These are phyloP conservation scores for Diuraphis noxia DNA, from an alignment of 1,140 invertebrate genomes.

Conservation along the genomic window DNA sequence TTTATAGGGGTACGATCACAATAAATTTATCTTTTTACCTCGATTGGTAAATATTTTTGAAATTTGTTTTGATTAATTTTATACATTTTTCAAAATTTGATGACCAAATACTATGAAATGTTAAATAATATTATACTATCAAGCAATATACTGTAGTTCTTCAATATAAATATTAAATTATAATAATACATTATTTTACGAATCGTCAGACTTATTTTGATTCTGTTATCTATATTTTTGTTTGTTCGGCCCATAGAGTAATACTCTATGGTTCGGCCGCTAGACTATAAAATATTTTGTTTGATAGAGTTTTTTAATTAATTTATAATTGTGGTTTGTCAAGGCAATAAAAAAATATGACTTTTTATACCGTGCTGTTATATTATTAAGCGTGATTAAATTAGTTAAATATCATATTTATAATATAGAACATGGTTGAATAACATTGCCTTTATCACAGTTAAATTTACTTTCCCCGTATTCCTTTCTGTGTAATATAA, in stretches of 20 bases:
- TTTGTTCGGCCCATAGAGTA: not conserved
- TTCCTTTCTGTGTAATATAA: not conserved
- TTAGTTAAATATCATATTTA: not conserved
- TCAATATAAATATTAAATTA: not conserved
- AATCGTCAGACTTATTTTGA: not conserved
- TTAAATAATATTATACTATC: not conserved
- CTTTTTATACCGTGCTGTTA: not conserved
- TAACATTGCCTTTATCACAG: not conserved
- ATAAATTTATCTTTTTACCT: not conserved
- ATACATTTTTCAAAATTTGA: not conserved
- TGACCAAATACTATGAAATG: not conserved
- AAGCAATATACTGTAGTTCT: not conserved
- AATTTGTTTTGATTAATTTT: not conserved
- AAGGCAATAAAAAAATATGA: not conserved
- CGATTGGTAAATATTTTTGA: not conserved
- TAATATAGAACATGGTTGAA: not conserved
- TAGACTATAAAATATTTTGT: constrained; percentile 7
- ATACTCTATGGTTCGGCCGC: not conserved
- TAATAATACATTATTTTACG: not conserved
- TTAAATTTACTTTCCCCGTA: not conserved
- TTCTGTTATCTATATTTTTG: not conserved
- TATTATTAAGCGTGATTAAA: not conserved
- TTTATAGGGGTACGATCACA: not conserved
- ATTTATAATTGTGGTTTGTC: not conserved
- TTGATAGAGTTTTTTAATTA: not conserved